Evolutionary conservation across 1,140 invertebrate species (phyloP).

Genomic region (Pseudoatta argentina): DNA sequence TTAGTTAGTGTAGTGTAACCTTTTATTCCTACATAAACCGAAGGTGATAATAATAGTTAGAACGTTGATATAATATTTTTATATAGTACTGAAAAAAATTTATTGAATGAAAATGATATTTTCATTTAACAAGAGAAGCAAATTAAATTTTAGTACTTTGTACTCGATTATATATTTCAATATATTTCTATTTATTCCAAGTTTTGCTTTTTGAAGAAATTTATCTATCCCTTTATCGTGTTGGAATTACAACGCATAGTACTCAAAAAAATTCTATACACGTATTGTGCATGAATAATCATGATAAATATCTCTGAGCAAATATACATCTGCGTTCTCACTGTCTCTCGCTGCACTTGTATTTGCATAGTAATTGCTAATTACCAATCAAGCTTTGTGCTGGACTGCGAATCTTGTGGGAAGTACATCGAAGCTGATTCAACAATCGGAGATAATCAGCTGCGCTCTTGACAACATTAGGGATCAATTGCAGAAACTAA

Average conservation of each 20-base stretch:
- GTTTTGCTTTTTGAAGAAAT: background rate
- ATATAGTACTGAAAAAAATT: slow-evolving; percentile 17
- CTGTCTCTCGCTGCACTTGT: background rate
- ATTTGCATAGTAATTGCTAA: slow-evolving; percentile 62
- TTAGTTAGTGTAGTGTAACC: slow-evolving; percentile 7
- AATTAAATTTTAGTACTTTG: background rate
- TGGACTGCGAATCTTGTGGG: slow-evolving; percentile 15
- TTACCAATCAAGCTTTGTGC: slow-evolving; percentile 52
- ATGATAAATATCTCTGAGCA: slow-evolving; percentile 25
- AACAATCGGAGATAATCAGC: slow-evolving; percentile 43
- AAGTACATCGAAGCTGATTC: slow-evolving; percentile 29
- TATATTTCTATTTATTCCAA: background rate
- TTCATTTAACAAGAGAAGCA: background rate
- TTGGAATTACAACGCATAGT: background rate
- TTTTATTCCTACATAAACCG: slow-evolving; percentile 27
- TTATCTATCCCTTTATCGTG: background rate
- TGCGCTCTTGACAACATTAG: slow-evolving; percentile 28
- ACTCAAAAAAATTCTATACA: background rate
- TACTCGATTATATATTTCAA: background rate
- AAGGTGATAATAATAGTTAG: slow-evolving; percentile 37
- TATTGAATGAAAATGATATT: slow-evolving; percentile 21
- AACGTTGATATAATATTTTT: slow-evolving; percentile 38
- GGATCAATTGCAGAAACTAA: slow-evolving; percentile 37
- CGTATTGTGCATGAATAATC: background rate
- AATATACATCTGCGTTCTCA: background rate